Conservation (phyloP, 1,140 invertebrate genomes). For the Orchesella cincta region DNA sequence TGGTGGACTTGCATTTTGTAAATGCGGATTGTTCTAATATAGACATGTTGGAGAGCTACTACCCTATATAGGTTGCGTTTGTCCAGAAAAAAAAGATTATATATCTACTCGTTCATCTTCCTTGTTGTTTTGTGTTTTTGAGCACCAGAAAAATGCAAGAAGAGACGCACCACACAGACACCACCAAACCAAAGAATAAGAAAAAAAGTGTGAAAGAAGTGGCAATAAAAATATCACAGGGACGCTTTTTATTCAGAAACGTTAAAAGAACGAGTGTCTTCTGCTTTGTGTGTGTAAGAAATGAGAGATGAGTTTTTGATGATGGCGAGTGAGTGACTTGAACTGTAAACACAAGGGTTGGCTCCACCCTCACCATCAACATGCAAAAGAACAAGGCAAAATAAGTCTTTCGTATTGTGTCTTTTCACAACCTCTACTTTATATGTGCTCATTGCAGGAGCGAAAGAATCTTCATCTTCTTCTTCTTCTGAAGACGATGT, state of each 20-base stretch:
- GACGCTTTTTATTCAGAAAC: not conserved
- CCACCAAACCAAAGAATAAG: not conserved
- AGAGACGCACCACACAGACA: not conserved
- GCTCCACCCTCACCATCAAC: not conserved
- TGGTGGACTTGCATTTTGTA: constrained; percentile 11
- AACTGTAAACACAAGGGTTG: constrained; percentile 24
- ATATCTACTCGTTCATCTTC: not conserved
- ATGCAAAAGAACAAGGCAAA: not conserved
- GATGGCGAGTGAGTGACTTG: constrained; percentile 9
- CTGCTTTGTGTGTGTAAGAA: too few relatives aligned
- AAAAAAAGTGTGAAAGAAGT: constrained; percentile 24
- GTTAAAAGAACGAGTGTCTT: constrained; percentile 2
- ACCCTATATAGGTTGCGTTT: not conserved
- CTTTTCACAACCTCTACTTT: not conserved
- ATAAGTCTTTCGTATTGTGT: not conserved
- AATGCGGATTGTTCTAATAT: not conserved
- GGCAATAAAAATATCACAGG: constrained; percentile 27
- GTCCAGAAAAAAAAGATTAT: constrained; percentile 19
- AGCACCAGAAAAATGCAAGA: not conserved
- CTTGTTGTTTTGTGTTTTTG: constrained; percentile 21
- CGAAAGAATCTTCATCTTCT: not conserved
- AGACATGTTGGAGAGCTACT: too few relatives aligned
- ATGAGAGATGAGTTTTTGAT: constrained; percentile 24
- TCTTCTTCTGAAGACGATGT: not conserved
- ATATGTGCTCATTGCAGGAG: constrained; percentile 5